Evolutionary conservation across 30 jellyfish, hydroid and myxozoan genomes (phyloP), one percentile per base, ranked within the genome.

Genomic region (Sanderia malayensis): DNA sequence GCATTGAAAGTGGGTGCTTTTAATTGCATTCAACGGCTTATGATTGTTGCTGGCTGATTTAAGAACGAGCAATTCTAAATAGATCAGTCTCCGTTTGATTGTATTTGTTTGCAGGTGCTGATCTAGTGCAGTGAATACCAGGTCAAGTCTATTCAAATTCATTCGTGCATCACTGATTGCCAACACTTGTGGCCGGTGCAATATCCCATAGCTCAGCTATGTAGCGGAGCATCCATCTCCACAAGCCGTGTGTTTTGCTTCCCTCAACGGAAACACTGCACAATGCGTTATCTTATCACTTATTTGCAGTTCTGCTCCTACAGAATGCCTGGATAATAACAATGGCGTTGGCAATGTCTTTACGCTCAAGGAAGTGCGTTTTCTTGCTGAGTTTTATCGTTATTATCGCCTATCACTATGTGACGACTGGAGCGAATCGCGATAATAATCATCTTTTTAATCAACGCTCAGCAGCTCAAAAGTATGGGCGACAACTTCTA

Each of bases 401-500:
- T 19, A 49, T 49, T 9, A 2, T 49, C 23, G 23, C 27, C 6
- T 49, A 49, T 19, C 18, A 49, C 64, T 8, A 4, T 4, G 18
- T 49, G 7, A 9, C 11, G 11, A 7, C 64, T 49, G 64, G 64
- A 8, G 8, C 11, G 11, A 49, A 49, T 4, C 8, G 18, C 25
- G n/a, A n/a, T n/a, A n/a, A n/a, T n/a, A n/a, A n/a, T n/a, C n/a
- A n/a, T n/a, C n/a, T n/a, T n/a, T n/a, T n/a, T n/a, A n/a, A n/a
- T n/a, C 52, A 37, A 37, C 7, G 18, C 24, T 4, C 64, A 49
- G 73, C 46, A 9, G 69, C 57, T 74, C 52, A 81, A 4, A 30
- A 76, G 34, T 4, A 55, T 57, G 78, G 92, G 1, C 92, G 96
- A 1, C 61, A 63, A 18, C 46, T 78, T 4, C 63, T 86, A 46